phyloP scores from a whole-genome alignment of 2,797 vertebrate species.

The Danio aesculapii region DNA sequence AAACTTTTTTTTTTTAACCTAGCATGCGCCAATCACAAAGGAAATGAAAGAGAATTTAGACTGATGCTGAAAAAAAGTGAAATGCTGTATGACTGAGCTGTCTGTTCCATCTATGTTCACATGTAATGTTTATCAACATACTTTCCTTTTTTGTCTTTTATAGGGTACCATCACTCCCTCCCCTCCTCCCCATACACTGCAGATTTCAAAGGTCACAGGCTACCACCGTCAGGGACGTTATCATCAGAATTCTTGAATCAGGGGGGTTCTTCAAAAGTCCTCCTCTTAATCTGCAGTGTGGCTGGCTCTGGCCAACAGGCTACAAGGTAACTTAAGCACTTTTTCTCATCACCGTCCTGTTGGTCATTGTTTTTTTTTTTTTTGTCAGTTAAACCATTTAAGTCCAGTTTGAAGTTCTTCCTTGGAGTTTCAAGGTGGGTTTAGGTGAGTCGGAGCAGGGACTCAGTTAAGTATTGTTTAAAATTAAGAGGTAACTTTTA shows the following conservation, averaged over 20 bases:
- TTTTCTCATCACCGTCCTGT: background rate
- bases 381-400: background rate
- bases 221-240: conserved; percentile 71
- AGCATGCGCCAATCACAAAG: conserved; percentile 8
- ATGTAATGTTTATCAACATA: background rate
- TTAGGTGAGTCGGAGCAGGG: too few species aligned
- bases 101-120: background rate
- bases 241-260: conserved; percentile 85
- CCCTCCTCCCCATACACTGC: conserved; percentile 80
- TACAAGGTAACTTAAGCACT: conserved; percentile 77
- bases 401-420: background rate
- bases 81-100: background rate
- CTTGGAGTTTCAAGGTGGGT: background rate
- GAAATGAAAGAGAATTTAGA: conserved; percentile 4
- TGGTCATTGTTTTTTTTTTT: background rate
- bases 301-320: conserved; percentile 81
- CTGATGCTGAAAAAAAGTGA: background rate
- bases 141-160: background rate
- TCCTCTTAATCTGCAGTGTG: conserved; percentile 89
- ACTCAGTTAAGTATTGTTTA: background rate
- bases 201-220: conserved; percentile 70
- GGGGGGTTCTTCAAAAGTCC: conserved; percentile 74
- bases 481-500: background rate
- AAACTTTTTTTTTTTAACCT: too few species aligned
- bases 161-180: conserved; percentile 87